phyloP scores from a whole-genome alignment of 2,888 invertebrate species.

The Drosophila acutilabella region DNA sequence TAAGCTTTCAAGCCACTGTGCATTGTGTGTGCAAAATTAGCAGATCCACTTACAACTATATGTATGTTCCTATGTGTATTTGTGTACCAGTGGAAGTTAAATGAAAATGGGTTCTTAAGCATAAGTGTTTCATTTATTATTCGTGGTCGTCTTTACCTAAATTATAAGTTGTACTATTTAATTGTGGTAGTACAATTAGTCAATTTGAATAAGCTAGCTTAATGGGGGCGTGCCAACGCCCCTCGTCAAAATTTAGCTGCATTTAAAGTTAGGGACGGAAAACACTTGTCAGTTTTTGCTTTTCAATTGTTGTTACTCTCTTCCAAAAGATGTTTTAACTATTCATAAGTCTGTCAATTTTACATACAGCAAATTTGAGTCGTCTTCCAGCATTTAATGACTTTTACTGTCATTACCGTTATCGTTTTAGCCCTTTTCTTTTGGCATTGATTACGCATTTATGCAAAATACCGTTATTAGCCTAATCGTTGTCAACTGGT shows the following conservation, averaged over 20 bases:
- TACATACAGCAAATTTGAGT: background rate
- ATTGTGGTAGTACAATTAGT: slow-evolving; percentile 8
- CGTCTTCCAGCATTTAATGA: background rate
- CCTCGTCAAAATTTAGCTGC: background rate
- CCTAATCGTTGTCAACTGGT: background rate
- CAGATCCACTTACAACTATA: slow-evolving; percentile 29
- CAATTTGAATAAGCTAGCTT: slow-evolving; percentile 1
- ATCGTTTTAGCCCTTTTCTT: background rate
- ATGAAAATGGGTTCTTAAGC: background rate
- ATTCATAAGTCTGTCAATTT: slow-evolving; percentile 3
- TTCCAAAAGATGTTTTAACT: background rate
- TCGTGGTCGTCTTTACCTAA: slow-evolving; percentile 1
- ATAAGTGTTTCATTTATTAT: slow-evolving; percentile 3
- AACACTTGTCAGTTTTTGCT: slow-evolving; percentile 10
- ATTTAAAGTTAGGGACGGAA: slow-evolving; percentile 21
- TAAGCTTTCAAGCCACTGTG: background rate
- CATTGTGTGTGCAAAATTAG: slow-evolving; percentile 10
- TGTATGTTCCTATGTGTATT: background rate
- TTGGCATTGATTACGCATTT: background rate
- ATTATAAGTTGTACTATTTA: background rate
- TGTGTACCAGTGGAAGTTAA: background rate
- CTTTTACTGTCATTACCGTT: background rate
- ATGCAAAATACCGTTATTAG: slow-evolving; percentile 1
- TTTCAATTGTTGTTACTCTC: background rate
- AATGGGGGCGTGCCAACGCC: background rate